phyloP scores from a whole-genome alignment of 2,797 vertebrate species.

The Chaunax sp. region DNA sequence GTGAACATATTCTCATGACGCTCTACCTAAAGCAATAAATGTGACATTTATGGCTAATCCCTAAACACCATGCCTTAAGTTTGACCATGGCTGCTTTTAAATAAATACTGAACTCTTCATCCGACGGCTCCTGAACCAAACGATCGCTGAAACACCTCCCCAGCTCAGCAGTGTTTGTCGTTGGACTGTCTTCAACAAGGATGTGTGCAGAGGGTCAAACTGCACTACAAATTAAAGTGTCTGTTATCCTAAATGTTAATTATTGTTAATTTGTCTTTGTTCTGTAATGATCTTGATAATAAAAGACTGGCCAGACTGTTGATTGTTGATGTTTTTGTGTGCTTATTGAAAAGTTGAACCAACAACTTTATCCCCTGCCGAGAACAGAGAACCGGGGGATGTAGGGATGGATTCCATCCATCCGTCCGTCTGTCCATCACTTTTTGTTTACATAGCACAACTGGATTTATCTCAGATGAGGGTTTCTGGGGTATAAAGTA shows the following conservation, averaged over 20 bases:
- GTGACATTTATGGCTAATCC: background rate
- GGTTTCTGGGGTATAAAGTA: no score
- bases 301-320: constrained; percentile 82
- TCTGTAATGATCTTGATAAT: constrained; percentile 76
- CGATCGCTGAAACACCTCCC: constrained; percentile 34
- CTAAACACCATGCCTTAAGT: background rate
- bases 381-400: no score
- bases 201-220: constrained; percentile 56
- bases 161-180: constrained; percentile 35
- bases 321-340: constrained; percentile 16
- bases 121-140: constrained; percentile 16
- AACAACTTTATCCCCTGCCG: no score
- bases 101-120: no score
- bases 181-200: constrained; percentile 56
- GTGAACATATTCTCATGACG: constrained; percentile 6
- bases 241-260: constrained; percentile 53
- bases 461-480: no score
- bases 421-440: no score
- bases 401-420: no score
- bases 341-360: background rate
- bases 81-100: no score
- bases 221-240: constrained; percentile 78
- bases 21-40: constrained; percentile 23
- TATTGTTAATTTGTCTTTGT: constrained; percentile 57
- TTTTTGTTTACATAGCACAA: no score